Percentiles rank a stretch among this genome's conserved stretches.
These are phyloP conservation scores for Cephalotes varians DNA, from an alignment of 2,888 invertebrate species.

Conservation along the genomic window DNA sequence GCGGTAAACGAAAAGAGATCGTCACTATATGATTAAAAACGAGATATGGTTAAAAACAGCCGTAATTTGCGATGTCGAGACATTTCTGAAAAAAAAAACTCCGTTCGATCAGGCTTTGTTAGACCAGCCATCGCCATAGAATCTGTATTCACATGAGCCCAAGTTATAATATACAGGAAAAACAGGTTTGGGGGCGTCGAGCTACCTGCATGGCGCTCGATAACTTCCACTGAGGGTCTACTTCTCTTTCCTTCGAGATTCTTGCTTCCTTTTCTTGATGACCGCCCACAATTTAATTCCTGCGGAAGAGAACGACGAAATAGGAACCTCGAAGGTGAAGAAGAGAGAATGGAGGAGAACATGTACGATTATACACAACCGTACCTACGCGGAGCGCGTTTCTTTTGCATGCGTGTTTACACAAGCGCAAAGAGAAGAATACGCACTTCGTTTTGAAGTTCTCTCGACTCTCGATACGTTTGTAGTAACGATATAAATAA, in stretches of 20 bases:
- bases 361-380: background rate
- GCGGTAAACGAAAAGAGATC: background rate
- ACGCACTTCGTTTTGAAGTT: background rate
- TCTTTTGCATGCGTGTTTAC: background rate
- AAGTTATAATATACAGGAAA: constrained; percentile 82
- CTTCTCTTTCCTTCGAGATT: constrained; percentile 14
- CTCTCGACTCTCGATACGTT: background rate
- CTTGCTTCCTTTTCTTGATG: constrained; percentile 11
- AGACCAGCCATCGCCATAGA: constrained; percentile 60
- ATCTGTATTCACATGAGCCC: constrained; percentile 51
- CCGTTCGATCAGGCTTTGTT: too few species aligned
- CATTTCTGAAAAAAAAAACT: constrained; percentile 54
- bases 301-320: constrained; percentile 50
- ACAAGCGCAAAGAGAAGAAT: background rate
- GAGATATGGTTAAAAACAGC: constrained; percentile 15
- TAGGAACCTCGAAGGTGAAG: constrained; percentile 22
- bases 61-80: background rate
- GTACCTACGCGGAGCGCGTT: background rate
- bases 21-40: background rate
- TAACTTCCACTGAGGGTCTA: constrained; percentile 58
- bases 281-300: constrained; percentile 53
- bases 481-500: background rate
- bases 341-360: constrained; percentile 32
- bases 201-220: constrained; percentile 73
- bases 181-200: constrained; percentile 84